Evolutionary conservation across 2,888 invertebrate genomes (phyloP), one percentile per base, ranked within the genome.

Genomic region (Celastrina argiolus): DNA sequence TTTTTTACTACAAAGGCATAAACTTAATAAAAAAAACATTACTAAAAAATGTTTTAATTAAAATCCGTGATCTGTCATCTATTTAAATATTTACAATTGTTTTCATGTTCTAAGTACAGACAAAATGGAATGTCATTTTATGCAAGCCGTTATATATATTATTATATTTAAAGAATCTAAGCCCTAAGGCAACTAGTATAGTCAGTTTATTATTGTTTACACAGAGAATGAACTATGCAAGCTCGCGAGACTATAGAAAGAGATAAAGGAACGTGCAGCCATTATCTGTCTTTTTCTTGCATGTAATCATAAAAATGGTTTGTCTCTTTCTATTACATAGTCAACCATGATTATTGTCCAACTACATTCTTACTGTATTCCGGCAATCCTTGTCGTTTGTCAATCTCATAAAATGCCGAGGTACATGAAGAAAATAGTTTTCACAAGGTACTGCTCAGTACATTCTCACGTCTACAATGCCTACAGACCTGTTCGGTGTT

Each of bases 1-100:
- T 31, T 31, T 5, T 6, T 3, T 31, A 5, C 6, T 7, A 31
- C 31, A 31, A n/a, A n/a, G n/a, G n/a, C 6, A 16, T 16, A 42
- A 42, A 42, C n/a, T n/a, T 42, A 45, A 45, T 2, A 67, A 10
- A 51, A 18, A 12, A 63, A 22, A 64, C 18, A 41, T 66, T 64
- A 61, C 61, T 56, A 59, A 81, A 83, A 87, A 85, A 83, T 76
- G 75, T 77, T 87, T 88, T 88, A 26, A 89, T 86, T 88, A 85
- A 88, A 89, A 87, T 88, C 86, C 84, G 79, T 83, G 83, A 83
- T 83, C 81, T 80, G 86, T 84, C 82, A 81, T 81, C 78, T 80
- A 82, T 82, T 84, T 82, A 81, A 80, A 77, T 87, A 86, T 86
- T 80, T 85, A 88, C 85, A 84, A 77, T 79, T 80, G 22, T 51